These are phyloP conservation scores for Typhlichthys eigenmanni DNA, from an alignment of 2,797 vertebrate species.

Conservation along the genomic window DNA sequence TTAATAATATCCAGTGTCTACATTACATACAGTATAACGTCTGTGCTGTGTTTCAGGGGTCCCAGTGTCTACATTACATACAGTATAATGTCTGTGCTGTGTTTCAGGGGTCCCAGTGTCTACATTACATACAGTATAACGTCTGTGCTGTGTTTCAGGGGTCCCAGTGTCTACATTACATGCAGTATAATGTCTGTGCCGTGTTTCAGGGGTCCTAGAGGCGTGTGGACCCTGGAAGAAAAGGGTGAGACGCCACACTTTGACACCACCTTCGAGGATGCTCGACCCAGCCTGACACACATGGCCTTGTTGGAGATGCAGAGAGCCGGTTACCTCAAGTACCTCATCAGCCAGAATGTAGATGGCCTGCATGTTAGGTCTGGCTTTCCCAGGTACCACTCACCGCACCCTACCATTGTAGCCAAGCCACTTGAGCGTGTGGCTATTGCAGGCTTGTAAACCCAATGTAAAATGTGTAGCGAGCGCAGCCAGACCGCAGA, in stretches of 20 bases:
- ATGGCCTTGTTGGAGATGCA: constrained; percentile 91
- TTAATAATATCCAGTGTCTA: too few species aligned
- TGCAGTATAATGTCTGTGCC: background rate
- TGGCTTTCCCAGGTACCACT: constrained; percentile 89
- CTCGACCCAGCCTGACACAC: constrained; percentile 90
- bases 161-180: constrained; percentile 65
- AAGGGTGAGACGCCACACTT: constrained; percentile 89
- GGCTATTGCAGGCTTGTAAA: too few species aligned
- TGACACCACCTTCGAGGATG: constrained; percentile 93
- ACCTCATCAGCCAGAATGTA: constrained; percentile 96
- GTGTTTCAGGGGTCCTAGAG: constrained; percentile 87
- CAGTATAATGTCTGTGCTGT: background rate
- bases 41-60: constrained; percentile 75
- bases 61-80: constrained; percentile 54
- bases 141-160: constrained; percentile 70
- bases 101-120: constrained; percentile 82
- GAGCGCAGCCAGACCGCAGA: too few species aligned
- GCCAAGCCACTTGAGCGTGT: background rate
- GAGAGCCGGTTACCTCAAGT: constrained; percentile 86
- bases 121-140: background rate
- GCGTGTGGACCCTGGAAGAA: constrained; percentile 96
- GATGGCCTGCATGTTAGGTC: constrained; percentile 94
- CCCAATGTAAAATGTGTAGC: too few species aligned
- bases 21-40: background rate
- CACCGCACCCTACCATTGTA: background rate